A percentile compares a stretch with the other conserved stretches of the same genome.
Evolutionary conservation across 2,888 invertebrate species (phyloP).

Genomic region (Petrophora chlorosata): DNA sequence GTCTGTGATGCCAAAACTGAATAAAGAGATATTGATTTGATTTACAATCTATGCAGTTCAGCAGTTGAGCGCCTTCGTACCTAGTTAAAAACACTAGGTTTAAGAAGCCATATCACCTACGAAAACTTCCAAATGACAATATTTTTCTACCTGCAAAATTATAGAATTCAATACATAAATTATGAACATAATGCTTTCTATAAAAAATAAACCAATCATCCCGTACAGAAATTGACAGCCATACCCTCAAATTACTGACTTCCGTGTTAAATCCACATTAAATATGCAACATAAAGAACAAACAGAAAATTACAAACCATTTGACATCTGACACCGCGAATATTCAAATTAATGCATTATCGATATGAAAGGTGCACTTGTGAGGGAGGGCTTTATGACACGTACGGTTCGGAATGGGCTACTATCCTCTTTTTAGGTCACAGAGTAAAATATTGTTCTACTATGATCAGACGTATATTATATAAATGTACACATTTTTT

Average conservation of each 20-base stretch:
- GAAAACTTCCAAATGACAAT: too few relatives aligned
- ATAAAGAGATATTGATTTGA: too few relatives aligned
- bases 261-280: slow-evolving; percentile 65
- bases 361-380: slow-evolving; percentile 77
- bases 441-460: slow-evolving; percentile 12
- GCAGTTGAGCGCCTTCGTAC: too few relatives aligned
- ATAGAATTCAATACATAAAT: not conserved
- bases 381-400: slow-evolving; percentile 70
- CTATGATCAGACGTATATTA: slow-evolving; percentile 28
- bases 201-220: slow-evolving; percentile 19
- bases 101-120: too few relatives aligned
- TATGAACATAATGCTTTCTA: not conserved
- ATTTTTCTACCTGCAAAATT: too few relatives aligned
- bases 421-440: slow-evolving; percentile 13
- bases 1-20: too few relatives aligned
- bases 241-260: slow-evolving; percentile 39
- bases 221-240: slow-evolving; percentile 28
- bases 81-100: too few relatives aligned
- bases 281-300: slow-evolving; percentile 59
- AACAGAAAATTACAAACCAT: slow-evolving; percentile 80
- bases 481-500: too few relatives aligned
- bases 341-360: slow-evolving; percentile 84
- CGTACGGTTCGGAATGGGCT: slow-evolving; percentile 39
- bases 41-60: too few relatives aligned
- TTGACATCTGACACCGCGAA: slow-evolving; percentile 84